phyloP scores from a whole-genome alignment of 2,113 vertebrate species.

The Hydrolagus affinis region DNA sequence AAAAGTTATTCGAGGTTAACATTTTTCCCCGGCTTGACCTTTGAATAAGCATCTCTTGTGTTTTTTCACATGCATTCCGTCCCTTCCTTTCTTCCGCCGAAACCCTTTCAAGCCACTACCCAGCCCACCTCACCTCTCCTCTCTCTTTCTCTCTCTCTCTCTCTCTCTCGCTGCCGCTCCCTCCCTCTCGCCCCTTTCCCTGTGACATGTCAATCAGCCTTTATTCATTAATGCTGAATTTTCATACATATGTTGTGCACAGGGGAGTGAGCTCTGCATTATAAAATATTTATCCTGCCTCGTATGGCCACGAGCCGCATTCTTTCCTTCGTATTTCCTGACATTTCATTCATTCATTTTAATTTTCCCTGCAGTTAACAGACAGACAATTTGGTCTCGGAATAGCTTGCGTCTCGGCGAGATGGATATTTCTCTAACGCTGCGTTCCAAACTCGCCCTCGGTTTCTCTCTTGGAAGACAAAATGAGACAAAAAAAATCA shows the following conservation, averaged over 20 bases:
- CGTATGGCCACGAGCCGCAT: too few relatives aligned
- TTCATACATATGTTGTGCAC: too few relatives aligned
- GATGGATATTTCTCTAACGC: too few relatives aligned
- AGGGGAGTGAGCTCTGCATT: not conserved
- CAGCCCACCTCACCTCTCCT: too few relatives aligned
- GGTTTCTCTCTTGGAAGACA: too few relatives aligned
- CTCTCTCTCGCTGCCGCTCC: not conserved
- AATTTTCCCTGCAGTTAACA: not conserved
- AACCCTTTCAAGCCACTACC: not conserved
- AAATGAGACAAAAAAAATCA: too few relatives aligned
- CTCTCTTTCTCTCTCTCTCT: not conserved
- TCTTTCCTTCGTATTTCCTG: not conserved
- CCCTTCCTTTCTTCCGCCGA: not conserved
- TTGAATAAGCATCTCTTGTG: too few relatives aligned
- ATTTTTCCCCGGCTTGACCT: too few relatives aligned
- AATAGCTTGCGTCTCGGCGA: too few relatives aligned
- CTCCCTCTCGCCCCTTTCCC: not conserved
- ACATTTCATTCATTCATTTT: slow-evolving; percentile 4
- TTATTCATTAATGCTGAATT: not conserved
- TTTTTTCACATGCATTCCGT: too few relatives aligned
- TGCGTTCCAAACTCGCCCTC: too few relatives aligned
- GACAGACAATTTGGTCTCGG: not conserved
- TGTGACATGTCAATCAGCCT: not conserved
- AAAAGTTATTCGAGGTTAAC: too few relatives aligned
- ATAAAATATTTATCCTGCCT: not conserved